phyloP scores from a whole-genome alignment of 2,888 invertebrate species.

The Ptychoptera albimana region DNA sequence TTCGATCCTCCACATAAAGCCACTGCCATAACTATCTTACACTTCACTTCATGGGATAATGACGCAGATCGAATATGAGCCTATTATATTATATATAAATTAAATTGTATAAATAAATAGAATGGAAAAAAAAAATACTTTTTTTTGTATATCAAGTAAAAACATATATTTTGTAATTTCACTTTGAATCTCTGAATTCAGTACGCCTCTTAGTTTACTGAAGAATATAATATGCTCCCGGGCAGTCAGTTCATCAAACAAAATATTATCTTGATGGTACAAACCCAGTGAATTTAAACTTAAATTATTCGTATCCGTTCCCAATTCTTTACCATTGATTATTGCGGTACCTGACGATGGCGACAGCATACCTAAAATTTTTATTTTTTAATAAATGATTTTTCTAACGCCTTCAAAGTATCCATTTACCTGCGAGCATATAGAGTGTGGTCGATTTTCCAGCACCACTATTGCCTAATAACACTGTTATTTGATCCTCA shows the following conservation, averaged over 20 bases:
- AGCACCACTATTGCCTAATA: conserved; percentile 68
- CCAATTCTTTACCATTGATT: conserved; percentile 54
- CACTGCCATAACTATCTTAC: no score
- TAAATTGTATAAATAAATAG: no score
- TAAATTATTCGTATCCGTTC: conserved; percentile 42
- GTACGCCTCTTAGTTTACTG: conserved; percentile 30
- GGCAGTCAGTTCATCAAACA: conserved; percentile 70
- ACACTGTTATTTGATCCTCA: conserved; percentile 74
- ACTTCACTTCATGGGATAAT: no score
- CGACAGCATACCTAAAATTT: conserved; percentile 36
- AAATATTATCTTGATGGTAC: conserved; percentile 74
- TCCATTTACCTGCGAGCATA: conserved; percentile 52
- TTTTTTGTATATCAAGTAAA: no score
- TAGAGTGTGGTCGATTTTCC: conserved; percentile 91
- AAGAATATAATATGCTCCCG: conserved; percentile 71
- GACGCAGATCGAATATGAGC: no score
- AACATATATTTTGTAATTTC: no score
- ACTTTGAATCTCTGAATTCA: no score
- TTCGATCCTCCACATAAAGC: no score
- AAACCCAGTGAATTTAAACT: conserved; percentile 51
- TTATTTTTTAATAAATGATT: no score
- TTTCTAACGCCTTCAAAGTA: no score
- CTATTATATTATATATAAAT: no score
- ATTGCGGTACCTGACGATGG: conserved; percentile 52
- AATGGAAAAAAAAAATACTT: no score